Percentiles rank a stretch among this genome's conserved stretches.
Evolutionary conservation across 1,140 invertebrate genomes (phyloP).

Genomic region (Trissolcus basalis): DNA sequence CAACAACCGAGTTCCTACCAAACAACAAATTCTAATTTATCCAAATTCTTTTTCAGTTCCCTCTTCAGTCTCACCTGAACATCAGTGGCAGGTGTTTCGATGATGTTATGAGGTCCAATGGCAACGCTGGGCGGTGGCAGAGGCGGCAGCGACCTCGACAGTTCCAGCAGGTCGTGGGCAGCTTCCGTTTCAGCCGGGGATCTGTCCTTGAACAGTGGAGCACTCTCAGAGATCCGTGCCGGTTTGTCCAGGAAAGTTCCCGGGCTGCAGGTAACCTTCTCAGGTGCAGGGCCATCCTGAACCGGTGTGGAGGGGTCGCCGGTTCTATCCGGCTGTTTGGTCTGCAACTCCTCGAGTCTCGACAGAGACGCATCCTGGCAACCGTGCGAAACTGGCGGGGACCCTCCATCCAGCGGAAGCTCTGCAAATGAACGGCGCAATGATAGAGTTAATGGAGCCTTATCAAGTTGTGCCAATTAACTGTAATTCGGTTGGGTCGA

Average conservation of each 20-base stretch:
- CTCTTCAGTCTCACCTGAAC: slow-evolving; percentile 58
- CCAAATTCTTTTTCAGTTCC: too few relatives aligned
- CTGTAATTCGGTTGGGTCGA: neutral
- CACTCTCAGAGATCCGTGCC: slow-evolving; percentile 11
- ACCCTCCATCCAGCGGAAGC: slow-evolving; percentile 1
- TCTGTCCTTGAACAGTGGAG: slow-evolving; percentile 78
- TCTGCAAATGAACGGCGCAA: slow-evolving; percentile 3
- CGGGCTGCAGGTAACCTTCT: slow-evolving; percentile 5
- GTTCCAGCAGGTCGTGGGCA: slow-evolving; percentile 88
- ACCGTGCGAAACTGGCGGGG: neutral
- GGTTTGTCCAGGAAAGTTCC: slow-evolving; percentile 7
- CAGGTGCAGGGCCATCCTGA: neutral
- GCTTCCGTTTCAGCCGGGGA: slow-evolving; percentile 89
- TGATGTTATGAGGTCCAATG: slow-evolving; percentile 73
- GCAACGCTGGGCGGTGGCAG: slow-evolving; percentile 81
- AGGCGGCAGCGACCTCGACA: slow-evolving; percentile 86
- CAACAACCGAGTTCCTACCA: too few relatives aligned
- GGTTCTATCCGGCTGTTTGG: too few relatives aligned
- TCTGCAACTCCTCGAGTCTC: too few relatives aligned
- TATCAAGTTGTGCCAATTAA: neutral
- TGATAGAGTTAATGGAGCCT: neutral
- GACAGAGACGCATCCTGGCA: too few relatives aligned
- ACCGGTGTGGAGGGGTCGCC: too few relatives aligned
- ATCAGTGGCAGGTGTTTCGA: slow-evolving; percentile 72
- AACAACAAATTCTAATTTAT: too few relatives aligned